phyloP scores from a whole-genome alignment of 2,113 vertebrate species.

The Budorcas taxicolor region DNA sequence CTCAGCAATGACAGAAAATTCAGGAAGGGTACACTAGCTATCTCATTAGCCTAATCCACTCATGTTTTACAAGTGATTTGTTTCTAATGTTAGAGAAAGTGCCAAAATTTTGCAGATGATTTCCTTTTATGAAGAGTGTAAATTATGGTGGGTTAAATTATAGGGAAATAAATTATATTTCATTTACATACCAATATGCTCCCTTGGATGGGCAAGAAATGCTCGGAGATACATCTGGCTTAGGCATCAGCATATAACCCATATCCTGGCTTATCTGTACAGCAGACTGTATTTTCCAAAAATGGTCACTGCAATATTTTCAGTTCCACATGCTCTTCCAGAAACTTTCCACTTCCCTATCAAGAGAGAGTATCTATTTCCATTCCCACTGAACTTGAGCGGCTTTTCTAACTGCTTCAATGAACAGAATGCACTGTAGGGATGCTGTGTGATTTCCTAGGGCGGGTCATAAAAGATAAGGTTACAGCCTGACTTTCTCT shows the following conservation, averaged over 20 bases:
- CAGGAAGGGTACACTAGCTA: neutral
- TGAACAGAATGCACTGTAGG: neutral
- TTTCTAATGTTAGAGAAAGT: neutral
- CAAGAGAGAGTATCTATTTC: neutral
- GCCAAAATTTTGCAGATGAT: conserved; percentile 8
- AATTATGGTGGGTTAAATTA: conserved; percentile 27
- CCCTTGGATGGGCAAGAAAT: neutral
- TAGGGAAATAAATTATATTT: conserved; percentile 32
- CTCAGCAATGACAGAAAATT: conserved; percentile 5
- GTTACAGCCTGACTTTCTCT: neutral
- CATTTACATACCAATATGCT: conserved; percentile 1
- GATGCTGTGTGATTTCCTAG: neutral
- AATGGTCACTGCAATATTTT: neutral
- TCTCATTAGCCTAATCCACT: neutral
- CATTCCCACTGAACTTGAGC: neutral
- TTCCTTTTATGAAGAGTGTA: neutral
- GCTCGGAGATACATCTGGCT: neutral
- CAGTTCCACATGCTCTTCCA: neutral
- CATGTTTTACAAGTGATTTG: neutral
- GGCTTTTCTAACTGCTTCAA: neutral
- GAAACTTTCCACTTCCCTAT: conserved; percentile 7
- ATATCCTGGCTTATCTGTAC: neutral
- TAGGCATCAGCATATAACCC: neutral
- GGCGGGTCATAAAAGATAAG: neutral
- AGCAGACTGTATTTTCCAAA: neutral